Conservation (phyloP, 1,140 invertebrate genomes). For the Pogonomyrmex californicus region DNA sequence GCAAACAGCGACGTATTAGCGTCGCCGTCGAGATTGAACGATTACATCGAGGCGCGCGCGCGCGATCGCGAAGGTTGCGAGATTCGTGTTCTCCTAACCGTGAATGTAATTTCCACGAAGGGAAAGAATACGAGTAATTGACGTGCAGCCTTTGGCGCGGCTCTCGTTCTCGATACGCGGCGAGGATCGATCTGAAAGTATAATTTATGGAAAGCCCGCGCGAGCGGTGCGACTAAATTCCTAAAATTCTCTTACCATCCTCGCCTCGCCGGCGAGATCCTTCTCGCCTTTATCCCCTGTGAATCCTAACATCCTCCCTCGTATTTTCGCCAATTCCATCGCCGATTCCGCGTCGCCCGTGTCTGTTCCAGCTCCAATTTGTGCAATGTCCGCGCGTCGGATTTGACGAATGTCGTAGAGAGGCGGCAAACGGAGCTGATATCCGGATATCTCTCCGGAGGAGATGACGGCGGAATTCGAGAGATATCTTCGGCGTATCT, state of each 20-base stretch:
- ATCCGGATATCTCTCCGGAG: slow-evolving; percentile 2
- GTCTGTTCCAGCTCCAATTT: slow-evolving; percentile 51
- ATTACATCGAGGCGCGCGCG: slow-evolving; percentile 27
- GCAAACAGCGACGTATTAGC: slow-evolving; percentile 42
- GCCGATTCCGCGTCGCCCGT: background rate
- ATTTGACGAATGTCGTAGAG: slow-evolving; percentile 43
- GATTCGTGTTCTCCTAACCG: background rate
- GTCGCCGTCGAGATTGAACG: slow-evolving; percentile 15
- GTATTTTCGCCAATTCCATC: slow-evolving; percentile 38
- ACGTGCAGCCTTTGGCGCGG: background rate
- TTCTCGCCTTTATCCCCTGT: slow-evolving; percentile 1
- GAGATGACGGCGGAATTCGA: too few relatives aligned
- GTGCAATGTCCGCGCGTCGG: slow-evolving; percentile 28
- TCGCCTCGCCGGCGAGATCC: background rate
- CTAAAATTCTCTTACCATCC: slow-evolving; percentile 30
- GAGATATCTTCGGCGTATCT: background rate
- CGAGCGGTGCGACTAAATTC: slow-evolving; percentile 26
- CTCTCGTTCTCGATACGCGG: slow-evolving; percentile 47
- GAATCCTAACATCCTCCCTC: slow-evolving; percentile 1
- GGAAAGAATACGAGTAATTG: slow-evolving; percentile 49
- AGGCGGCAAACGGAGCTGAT: slow-evolving; percentile 5
- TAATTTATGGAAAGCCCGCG: slow-evolving; percentile 54
- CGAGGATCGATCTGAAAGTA: slow-evolving; percentile 56
- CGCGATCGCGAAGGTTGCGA: slow-evolving; percentile 3
- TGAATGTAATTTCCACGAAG: slow-evolving; percentile 25